phyloP scores from a whole-genome alignment of 2,797 vertebrate species.

The Buphagus erythrorhynchus region DNA sequence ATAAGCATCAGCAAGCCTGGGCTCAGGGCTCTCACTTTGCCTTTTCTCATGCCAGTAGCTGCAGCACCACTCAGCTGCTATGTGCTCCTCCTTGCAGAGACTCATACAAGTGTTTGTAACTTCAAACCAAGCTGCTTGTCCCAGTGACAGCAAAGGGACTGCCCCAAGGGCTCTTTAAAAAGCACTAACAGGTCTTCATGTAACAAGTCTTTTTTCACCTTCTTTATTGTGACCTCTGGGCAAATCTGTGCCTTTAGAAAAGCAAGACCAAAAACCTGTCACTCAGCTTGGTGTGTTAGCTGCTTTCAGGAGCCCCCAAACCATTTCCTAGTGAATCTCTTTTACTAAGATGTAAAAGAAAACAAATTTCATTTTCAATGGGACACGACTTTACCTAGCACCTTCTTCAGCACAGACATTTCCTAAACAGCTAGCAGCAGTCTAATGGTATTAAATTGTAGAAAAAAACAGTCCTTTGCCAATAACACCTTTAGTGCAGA shows the following conservation, averaged over 20 bases:
- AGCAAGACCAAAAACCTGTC: background rate
- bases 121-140: background rate
- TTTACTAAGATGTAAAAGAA: background rate
- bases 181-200: background rate
- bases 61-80: background rate
- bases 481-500: background rate
- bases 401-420: background rate
- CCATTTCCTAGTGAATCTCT: background rate
- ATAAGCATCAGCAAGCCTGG: background rate
- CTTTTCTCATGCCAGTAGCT: background rate
- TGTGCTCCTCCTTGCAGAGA: background rate
- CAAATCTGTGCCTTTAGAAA: background rate
- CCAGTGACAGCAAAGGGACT: background rate
- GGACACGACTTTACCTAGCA: background rate
- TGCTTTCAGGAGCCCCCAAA: background rate
- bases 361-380: background rate
- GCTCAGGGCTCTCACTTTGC: background rate
- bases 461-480: background rate
- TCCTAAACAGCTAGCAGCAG: background rate
- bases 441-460: background rate
- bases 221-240: background rate
- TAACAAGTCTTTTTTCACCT: background rate
- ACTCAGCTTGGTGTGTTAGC: background rate
- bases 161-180: background rate
- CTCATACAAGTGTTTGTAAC: accelerated